Conservation (phyloP, 2,888 invertebrate genomes). For the Polydrusus pterygomalis region DNA sequence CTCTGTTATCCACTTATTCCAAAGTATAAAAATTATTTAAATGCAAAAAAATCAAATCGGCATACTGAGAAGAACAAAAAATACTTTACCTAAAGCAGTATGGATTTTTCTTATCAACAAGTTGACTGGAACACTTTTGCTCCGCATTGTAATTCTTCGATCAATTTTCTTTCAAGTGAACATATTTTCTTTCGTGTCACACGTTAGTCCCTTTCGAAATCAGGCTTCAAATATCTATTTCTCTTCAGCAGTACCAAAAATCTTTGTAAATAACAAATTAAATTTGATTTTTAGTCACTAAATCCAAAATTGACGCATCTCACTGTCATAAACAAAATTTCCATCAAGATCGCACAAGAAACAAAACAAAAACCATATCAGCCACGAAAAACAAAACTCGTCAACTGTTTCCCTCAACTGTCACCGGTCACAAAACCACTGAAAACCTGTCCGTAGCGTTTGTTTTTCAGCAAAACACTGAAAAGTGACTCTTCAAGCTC, state of each 20-base stretch:
- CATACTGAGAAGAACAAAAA: no score
- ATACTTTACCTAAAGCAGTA: constrained; percentile 60
- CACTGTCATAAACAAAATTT: constrained; percentile 6
- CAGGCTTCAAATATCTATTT: constrained; percentile 3
- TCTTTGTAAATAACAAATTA: neutral
- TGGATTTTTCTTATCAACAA: constrained; percentile 63
- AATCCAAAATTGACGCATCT: neutral
- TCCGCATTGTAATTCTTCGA: constrained; percentile 57
- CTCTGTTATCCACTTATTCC: no score
- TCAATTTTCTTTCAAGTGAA: constrained; percentile 9
- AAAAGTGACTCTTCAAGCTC: constrained; percentile 36
- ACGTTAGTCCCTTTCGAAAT: neutral
- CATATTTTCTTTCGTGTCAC: constrained; percentile 4
- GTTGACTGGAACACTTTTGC: constrained; percentile 64
- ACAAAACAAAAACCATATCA: constrained; percentile 17
- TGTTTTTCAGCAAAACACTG: constrained; percentile 45
- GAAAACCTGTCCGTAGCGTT: constrained; percentile 33
- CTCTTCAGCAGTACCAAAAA: neutral
- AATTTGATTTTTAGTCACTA: constrained; percentile 2
- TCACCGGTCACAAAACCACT: constrained; percentile 42
- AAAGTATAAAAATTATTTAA: no score
- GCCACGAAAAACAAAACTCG: constrained; percentile 18
- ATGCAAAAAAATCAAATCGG: no score
- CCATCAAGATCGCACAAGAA: constrained; percentile 2
- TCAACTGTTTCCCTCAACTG: constrained; percentile 24